These are phyloP conservation scores for Phyllotreta striolata DNA, from an alignment of 2,888 invertebrate genomes.

Conservation along the genomic window DNA sequence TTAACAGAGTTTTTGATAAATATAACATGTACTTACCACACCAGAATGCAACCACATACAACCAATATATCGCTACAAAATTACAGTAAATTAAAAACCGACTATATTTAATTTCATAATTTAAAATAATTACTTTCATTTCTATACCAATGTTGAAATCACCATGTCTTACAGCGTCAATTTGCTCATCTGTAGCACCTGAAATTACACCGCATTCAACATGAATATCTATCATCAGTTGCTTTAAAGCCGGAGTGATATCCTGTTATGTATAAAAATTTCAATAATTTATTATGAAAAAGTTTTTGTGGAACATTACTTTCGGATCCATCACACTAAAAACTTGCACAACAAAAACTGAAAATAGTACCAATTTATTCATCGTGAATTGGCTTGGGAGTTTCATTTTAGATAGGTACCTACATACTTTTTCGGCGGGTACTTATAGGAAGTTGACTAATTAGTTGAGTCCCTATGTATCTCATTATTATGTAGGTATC, in stretches of 20 bases:
- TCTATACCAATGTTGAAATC: background rate
- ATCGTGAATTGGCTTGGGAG: no score
- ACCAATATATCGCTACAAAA: background rate
- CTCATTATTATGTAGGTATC: no score
- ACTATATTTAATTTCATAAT: constrained; percentile 4
- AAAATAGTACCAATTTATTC: no score
- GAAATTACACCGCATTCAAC: constrained; percentile 1
- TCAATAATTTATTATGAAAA: no score
- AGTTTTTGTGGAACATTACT: no score
- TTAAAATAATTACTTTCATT: constrained; percentile 1
- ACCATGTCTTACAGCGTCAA: background rate
- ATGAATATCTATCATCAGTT: background rate
- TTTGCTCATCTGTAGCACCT: background rate
- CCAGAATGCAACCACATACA: background rate
- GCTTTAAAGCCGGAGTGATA: background rate
- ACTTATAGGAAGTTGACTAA: no score
- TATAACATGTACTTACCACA: background rate
- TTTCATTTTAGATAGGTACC: no score
- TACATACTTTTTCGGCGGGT: no score
- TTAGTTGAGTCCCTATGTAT: no score
- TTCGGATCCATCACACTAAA: no score
- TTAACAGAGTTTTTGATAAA: no score
- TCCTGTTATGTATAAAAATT: background rate
- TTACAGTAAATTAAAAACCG: background rate
- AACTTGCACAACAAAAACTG: no score